phyloP scores from a whole-genome alignment of 1,140 invertebrate genomes.

The Chymomyza costata region DNA sequence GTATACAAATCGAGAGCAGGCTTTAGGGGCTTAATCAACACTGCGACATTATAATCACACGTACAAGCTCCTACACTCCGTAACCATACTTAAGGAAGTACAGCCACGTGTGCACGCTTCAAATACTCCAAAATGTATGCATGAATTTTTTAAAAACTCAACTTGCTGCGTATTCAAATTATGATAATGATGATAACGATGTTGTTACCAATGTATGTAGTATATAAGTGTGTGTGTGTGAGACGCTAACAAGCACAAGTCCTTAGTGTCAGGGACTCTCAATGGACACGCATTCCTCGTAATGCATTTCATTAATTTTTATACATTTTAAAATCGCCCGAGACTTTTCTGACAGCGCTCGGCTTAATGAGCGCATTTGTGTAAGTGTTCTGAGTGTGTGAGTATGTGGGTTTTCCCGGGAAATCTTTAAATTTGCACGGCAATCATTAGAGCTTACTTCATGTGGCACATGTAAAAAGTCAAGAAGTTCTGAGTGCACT shows the following conservation, averaged over 20 bases:
- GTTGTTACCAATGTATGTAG: too few species aligned
- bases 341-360: constrained; percentile 10
- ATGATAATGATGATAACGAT: constrained; percentile 68
- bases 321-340: constrained; percentile 34
- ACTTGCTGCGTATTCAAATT: constrained; percentile 57
- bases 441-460: constrained; percentile 61
- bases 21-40: constrained; percentile 32
- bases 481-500: too few species aligned
- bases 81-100: constrained; percentile 40
- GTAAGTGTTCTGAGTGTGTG: too few species aligned
- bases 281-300: constrained; percentile 24
- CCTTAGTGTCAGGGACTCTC: constrained; percentile 24
- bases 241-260: constrained; percentile 55
- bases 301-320: constrained; percentile 68
- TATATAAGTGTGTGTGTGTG: constrained; percentile 1
- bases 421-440: too few species aligned
- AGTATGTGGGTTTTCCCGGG: constrained; percentile 1
- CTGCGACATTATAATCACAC: constrained; percentile 37
- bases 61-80: constrained; percentile 13
- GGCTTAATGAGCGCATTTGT: constrained; percentile 59
- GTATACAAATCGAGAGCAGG: too few species aligned
- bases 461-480: constrained; percentile 10
- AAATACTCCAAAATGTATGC: constrained; percentile 42
- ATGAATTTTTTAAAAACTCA: constrained; percentile 67
- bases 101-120: constrained; percentile 59